Base-by-base conservation (phyloP, 2,113 vertebrate species). In the Corvus hawaiiensis region DNA sequence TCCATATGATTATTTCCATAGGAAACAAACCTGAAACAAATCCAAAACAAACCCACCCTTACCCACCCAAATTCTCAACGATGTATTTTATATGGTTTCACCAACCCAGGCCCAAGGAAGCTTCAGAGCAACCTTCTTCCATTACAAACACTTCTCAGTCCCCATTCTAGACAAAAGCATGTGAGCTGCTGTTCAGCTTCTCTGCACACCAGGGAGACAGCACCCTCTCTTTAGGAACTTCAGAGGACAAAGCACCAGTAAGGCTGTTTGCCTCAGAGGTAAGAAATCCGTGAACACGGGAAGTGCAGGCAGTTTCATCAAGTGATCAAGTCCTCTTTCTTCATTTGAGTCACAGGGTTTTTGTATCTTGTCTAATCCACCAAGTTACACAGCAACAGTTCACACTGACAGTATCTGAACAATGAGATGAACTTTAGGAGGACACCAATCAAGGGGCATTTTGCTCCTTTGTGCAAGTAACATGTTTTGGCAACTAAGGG, bases 401-500 rank as follows among this genome's bases (percentile, higher is more conserved):
- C 75, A 59, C 32, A 37, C 13, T 26, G 59, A 51, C 19, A 84
- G 10, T 4, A 68, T 9, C 44, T 54, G 41, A 92, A 73, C 27
- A 64, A 15, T 11, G 16, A 77, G 51, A 56, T 58, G 13, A 76
- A 33, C 37, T 84, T 68, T 1, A 49, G 37, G 32, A 90, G 46
- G 12, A 76, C 76, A 66, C n/a, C 37, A 37, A 14, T 16, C 37
- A 39, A 30, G 17, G 28, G 48, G 48, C 24, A 82, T 39, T 93
- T 91, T 41, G 27, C 48, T 62, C 41, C 69, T 61, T 32, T n/a
- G 80, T 87, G 39, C 63, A 88, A 76, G 19, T 41, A 74, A 61
- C 26, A 4, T 49, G 30, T 86, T 96, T 83, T 89, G 66, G 89
- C 79, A 96, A 61, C 69, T 80, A 88, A 97, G 54, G 72, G 79